Base-by-base conservation (phyloP, 2,888 invertebrate species). In the Tiliacea aurago region DNA sequence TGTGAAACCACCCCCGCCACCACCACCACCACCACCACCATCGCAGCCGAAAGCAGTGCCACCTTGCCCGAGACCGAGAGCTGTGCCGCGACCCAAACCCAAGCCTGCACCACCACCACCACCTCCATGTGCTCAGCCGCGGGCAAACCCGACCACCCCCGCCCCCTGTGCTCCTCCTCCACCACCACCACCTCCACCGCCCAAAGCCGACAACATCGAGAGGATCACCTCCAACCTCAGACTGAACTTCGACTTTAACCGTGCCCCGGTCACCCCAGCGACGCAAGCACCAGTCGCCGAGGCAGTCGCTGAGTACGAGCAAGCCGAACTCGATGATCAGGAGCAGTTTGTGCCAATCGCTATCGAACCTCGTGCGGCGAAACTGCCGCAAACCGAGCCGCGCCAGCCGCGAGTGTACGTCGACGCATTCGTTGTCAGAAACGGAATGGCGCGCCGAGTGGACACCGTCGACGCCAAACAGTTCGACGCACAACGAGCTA, bases 361-460 rank as follows among this genome's bases (percentile, higher is more conserved):
- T 4, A 93, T 95, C 65, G 87, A 90, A 71, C 96, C 96, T 0
- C 92, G 92, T n/a, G 95, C 95, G 15, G 95, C 95, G 0, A 89
- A 86, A 41, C 86, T 96, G 37, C 95, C 96, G 4, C 85, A 83
- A n/a, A 90, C 89, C 2, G 88, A 91, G 65, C 92, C 93, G 53
- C 91, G 93, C 4, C 88, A 91, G 28, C 94, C 95, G 1, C 93
- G 95, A 66, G 96, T 96, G 23, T 96, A 92, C 84, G 94, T 96
- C 18, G 96, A 96, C 79, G 96, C 96, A 0, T 96, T 95, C 83
- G 93, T 96, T 15, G 91, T 96, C 13, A 89, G 93, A 37, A 91
- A 95, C 84, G 96, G 96, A n/a, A 92, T 94, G n/a, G 90, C 95
- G 0, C 93, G 93, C 62, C 92, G 93, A 67, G 93, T 95, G 33